A percentile compares a stretch with the other conserved stretches of the same genome.
Conservation (phyloP, 2,113 vertebrate species). For the Orycteropus afer region DNA sequence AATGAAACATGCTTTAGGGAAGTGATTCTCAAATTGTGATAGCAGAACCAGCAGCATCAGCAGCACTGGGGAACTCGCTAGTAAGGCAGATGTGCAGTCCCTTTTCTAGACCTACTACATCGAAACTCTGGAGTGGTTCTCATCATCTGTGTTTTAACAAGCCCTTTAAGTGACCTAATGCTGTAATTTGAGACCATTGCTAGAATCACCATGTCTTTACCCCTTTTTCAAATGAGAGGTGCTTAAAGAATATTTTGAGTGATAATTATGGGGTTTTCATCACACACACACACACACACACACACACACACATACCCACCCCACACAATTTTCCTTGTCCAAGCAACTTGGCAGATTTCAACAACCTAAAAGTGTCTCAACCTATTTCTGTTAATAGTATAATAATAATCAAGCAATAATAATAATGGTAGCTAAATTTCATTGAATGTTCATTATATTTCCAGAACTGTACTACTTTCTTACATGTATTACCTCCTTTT, state of each 20-base stretch:
- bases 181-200: neutral
- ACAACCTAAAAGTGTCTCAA: conserved; percentile 12
- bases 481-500: neutral
- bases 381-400: conserved; percentile 4
- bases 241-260: neutral
- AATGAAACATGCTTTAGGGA: neutral
- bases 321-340: neutral
- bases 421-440: neutral
- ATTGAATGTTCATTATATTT: neutral
- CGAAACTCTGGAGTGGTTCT: neutral
- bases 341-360: neutral
- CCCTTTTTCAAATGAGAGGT: neutral
- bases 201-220: neutral
- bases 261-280: neutral
- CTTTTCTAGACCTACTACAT: neutral
- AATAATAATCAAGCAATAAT: neutral
- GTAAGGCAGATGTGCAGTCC: neutral
- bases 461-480: neutral
- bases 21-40: neutral
- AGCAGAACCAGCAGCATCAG: neutral
- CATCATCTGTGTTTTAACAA: neutral
- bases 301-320: too few relatives aligned
- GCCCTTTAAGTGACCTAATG: neutral
- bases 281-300: too few relatives aligned
- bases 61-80: neutral